Evolutionary conservation across 2,888 invertebrate species (phyloP), one percentile per base, ranked within the genome.

Genomic region (Philopedon plagiatum): DNA sequence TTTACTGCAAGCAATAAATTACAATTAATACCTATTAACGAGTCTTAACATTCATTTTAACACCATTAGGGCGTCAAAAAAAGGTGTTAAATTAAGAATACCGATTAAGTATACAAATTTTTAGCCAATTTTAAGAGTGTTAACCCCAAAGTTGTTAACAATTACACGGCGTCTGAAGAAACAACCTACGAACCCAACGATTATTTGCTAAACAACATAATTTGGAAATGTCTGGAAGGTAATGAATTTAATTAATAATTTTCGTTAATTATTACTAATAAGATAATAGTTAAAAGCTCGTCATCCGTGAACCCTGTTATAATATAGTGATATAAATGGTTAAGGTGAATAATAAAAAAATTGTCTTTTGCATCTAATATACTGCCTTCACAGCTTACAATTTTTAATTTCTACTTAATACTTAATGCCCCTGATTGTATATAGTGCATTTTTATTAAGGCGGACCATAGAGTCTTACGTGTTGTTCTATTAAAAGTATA

Each of bases 41-140:
- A 9, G 23, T 9, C 11, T n/a, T 23, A 29, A 51, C 51, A 29
- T 26, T 15, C 5, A 51, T 51, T 51, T 15, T 26, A 29, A 51
- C 51, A 29, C 51, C 21, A 49, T 49, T 51, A 51, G 15, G 15
- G 29, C 29, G 51, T 51, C 51, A 51, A 8, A 51, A 29, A 29
- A 26, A 29, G 26, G 29, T 51, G 51, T 51, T 29, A 29, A 46
- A 51, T 8, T 51, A 51, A 7, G 26, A 51, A 51, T 29, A 29
- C 7, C 51, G 11, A 51, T 51, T 29, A 51, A 26, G 29, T 0
- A n/a, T 15, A 51, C 46, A 46, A 46, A 4, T 46, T 21, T 46
- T 46, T 21, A 9, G 18, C 21, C 11, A 18, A 21, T 21, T 46
- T 23, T 46, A 1, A 5, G 46, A 19, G n/a, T 46, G 23, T 21